Evolutionary conservation across 2,888 invertebrate species (phyloP), one percentile per base, ranked within the genome.

Genomic region (Caenorhabditis parvicauda): DNA sequence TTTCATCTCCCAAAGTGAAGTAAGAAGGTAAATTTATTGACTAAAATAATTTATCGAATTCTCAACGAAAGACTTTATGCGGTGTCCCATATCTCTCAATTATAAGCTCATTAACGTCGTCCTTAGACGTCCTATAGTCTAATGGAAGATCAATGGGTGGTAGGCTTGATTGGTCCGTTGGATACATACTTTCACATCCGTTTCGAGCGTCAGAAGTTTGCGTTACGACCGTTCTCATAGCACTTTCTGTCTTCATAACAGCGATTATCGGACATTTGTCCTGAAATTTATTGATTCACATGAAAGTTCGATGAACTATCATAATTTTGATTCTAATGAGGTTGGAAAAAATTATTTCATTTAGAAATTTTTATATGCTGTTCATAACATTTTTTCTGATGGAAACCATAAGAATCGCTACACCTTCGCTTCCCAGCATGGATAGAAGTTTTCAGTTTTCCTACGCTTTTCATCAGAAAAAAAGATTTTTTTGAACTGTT

Each of bases 251-350:
- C 25, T 65, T 53, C 2, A 52, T 41, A 9, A 67, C 47, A 14
- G 59, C 54, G 9, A 72, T 29, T 17, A 72, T 42, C 3, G 63
- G 68, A 17, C 70, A 59, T 43, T 70, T 67, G 48, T 72, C 66
- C 71, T 71, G 45, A 53, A 56, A 51, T n/a, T 17, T 6, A 39
- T 55, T 32, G 6, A 21, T n/a, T 14, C 12, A 12, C 25, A 2
- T 14, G 19, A 14, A 17, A 41, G 41, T 14, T n/a, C n/a, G n/a
- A n/a, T n/a, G n/a, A n/a, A n/a, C n/a, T n/a, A n/a, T n/a, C n/a
- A n/a, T n/a, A n/a, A n/a, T n/a, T n/a, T n/a, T n/a, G n/a, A n/a
- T n/a, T n/a, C n/a, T n/a, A n/a, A n/a, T n/a, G n/a, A n/a, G n/a
- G n/a, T n/a, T n/a, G n/a, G n/a, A n/a, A n/a, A n/a, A n/a, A n/a